Evolutionary conservation across 1,140 invertebrate species (phyloP), one percentile per base, ranked within the genome.

Genomic region (Trichonephila clavata): DNA sequence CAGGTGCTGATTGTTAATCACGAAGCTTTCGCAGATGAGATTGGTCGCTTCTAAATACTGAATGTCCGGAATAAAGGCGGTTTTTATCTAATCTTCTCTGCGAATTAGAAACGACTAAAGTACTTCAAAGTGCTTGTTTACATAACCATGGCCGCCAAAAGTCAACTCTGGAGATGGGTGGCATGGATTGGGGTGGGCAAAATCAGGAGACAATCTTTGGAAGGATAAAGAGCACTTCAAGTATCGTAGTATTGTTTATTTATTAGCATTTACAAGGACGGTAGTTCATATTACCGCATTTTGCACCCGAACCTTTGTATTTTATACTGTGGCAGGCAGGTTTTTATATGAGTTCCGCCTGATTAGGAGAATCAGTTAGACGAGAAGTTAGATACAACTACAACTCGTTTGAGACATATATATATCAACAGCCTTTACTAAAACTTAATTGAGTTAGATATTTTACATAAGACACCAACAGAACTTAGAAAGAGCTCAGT

Each of bases 281-380:
- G 27, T 84, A 50, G 83, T 86, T 86, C 83, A 81, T 63, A 84
- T 92, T 83, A 92, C 57, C n/a, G 91, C 32, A 86, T 65, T 92
- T 86, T 86, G 83, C 32, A 86, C 81, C 39, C 91, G 65, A 86
- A 92, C 83, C 91, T 92, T 92, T 92, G 91, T 92, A 92, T 92
- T 92, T 86, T 65, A 86, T 86, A 71, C 81, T 43, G 39, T 20
- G n/a, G 7, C 32, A 32, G 71, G 24, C 20, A 18, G 32, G 18
- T 16, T 18, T 59, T 39, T 92, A 71, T 92, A 86, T 57, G 18
- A 86, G 24, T 92, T 77, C 18, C 14, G 39, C 39, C 32, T 32
- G 83, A 14, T 86, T 77, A 18, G 5, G 24, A 86, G 21, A n/a
- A 24, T 7, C n/a, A 92, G 81, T 63, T 92, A 77, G 14, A 77